Percentiles rank a stretch among this genome's conserved stretches.
Conservation (phyloP, 1,140 invertebrate genomes). For the Mylabris phalerata region DNA sequence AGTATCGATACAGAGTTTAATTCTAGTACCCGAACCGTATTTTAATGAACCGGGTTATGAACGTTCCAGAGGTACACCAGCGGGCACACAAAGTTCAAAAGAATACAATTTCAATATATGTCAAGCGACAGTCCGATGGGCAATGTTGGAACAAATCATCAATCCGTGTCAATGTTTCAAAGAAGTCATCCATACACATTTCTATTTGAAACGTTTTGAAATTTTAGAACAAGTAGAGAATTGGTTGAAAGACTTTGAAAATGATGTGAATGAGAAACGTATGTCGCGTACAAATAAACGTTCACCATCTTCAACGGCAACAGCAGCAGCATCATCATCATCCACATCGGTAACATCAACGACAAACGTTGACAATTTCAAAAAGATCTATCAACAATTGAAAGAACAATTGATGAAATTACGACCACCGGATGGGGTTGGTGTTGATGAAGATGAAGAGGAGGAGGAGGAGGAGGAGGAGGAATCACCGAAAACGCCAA, state of each 20-base stretch:
- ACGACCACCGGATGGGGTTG: conserved; percentile 46
- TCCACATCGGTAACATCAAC: conserved; percentile 1
- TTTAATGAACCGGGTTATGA: conserved; percentile 98
- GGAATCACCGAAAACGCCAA: conserved; percentile 30
- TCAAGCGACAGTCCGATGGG: conserved; percentile 92
- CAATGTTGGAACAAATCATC: conserved; percentile 88
- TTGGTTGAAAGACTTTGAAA: conserved; percentile 84
- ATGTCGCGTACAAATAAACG: conserved; percentile 49
- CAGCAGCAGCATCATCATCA: background rate
- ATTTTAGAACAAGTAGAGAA: conserved; percentile 81
- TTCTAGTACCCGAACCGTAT: conserved; percentile 92
- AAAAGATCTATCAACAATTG: conserved; percentile 29
- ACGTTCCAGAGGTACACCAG: conserved; percentile 79
- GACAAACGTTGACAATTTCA: conserved; percentile 25
- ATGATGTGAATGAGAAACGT: conserved; percentile 64
- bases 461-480: conserved; percentile 32
- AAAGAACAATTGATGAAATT: conserved; percentile 45
- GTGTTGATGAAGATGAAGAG: conserved; percentile 23
- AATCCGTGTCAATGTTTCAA: conserved; percentile 91
- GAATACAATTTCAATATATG: conserved; percentile 96
- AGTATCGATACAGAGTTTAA: conserved; percentile 93
- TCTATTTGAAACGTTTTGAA: conserved; percentile 90
- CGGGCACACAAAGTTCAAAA: conserved; percentile 78
- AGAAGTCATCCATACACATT: conserved; percentile 88
- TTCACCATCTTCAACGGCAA: conserved; percentile 9